Evolutionary conservation across 2,888 invertebrate genomes (phyloP).

Genomic region (Malthinus flaveolus): DNA sequence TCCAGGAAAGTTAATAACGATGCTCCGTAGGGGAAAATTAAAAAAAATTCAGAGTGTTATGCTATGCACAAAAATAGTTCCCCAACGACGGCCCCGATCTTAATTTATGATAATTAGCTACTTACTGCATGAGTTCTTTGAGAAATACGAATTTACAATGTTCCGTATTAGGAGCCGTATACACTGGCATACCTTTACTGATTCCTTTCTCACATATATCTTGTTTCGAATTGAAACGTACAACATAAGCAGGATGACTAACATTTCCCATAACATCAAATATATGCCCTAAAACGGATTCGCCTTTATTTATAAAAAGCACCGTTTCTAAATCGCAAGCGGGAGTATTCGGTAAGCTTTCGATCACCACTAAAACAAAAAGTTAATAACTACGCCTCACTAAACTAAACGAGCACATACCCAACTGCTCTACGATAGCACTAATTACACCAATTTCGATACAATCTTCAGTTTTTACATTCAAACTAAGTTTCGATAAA

Average conservation of each 20-base stretch:
- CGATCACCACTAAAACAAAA: constrained; percentile 72
- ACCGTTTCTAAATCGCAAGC: constrained; percentile 86
- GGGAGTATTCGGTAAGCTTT: constrained; percentile 70
- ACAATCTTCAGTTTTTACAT: constrained; percentile 75
- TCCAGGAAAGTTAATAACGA: too few species aligned
- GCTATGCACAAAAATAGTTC: not conserved
- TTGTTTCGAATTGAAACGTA: constrained; percentile 82
- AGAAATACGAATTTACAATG: constrained; percentile 79
- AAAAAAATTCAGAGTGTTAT: too few species aligned
- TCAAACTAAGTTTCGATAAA: constrained; percentile 63
- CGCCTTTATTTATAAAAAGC: constrained; percentile 80
- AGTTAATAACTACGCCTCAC: constrained; percentile 14
- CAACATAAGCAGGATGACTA: constrained; percentile 80
- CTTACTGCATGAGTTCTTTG: constrained; percentile 71
- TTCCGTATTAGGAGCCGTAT: constrained; percentile 76
- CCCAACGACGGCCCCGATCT: not conserved
- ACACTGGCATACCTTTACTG: constrained; percentile 72
- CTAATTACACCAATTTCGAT: constrained; percentile 72
- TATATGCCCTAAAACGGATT: constrained; percentile 75
- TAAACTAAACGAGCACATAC: constrained; percentile 49
- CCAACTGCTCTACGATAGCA: constrained; percentile 72
- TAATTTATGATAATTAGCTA: too few species aligned
- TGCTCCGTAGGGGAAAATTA: too few species aligned
- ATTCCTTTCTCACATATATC: constrained; percentile 74
- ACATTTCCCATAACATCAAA: constrained; percentile 93